Conservation (phyloP, 2,888 invertebrate species). For the Rotaria magnacalcarata region DNA sequence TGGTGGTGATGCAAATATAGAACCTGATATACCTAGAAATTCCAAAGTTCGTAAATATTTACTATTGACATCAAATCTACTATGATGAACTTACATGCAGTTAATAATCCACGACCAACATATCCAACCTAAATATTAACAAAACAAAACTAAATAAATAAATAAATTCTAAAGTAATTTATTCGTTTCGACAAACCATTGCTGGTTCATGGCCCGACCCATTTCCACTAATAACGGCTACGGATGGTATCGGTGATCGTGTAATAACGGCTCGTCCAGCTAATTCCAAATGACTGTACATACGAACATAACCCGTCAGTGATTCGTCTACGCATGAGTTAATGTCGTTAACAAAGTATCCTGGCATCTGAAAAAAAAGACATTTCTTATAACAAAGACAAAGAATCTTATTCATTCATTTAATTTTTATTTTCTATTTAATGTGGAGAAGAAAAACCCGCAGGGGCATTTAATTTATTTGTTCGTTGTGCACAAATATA, state of each 20-base stretch:
- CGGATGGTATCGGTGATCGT: conserved; percentile 46
- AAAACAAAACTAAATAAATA: no score
- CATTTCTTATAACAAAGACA: no score
- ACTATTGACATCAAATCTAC: no score
- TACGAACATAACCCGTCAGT: conserved; percentile 20
- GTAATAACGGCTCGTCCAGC: conserved; percentile 2
- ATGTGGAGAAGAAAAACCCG: conserved; percentile 30
- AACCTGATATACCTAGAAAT: conserved; percentile 60
- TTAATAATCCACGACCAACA: conserved; percentile 21
- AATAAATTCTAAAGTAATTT: no score
- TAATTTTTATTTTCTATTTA: background rate
- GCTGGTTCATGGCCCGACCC: conserved; percentile 78
- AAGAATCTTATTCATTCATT: no score
- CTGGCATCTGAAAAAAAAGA: conserved; percentile 28
- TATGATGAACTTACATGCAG: background rate
- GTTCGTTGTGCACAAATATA: conserved; percentile 36
- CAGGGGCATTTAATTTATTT: conserved; percentile 32
- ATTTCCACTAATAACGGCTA: conserved; percentile 69
- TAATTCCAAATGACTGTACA: conserved; percentile 15
- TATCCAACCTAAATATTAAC: background rate
- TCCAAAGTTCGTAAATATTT: no score
- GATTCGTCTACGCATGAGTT: conserved; percentile 1
- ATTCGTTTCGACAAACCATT: conserved; percentile 63
- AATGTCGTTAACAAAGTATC: conserved; percentile 11
- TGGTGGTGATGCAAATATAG: conserved; percentile 74